Percentiles rank a stretch among this genome's conserved stretches.
Evolutionary conservation across 2,797 vertebrate genomes (phyloP).

Genomic region (Gadopsis bispinosus): DNA sequence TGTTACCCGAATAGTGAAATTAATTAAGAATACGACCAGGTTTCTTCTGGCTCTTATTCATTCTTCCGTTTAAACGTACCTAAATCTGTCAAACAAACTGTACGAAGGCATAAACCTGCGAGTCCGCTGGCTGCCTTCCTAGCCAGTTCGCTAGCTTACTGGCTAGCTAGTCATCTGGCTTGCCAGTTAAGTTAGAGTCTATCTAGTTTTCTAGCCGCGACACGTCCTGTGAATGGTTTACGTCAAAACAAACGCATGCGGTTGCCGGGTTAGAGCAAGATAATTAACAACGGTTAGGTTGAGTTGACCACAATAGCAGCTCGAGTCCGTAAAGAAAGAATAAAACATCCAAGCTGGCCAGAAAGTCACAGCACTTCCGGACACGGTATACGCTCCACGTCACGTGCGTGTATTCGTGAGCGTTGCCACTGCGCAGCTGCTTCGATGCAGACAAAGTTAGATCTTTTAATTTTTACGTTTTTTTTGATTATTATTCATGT

Average conservation of each 20-base stretch:
- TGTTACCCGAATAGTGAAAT: neutral
- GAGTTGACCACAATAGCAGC: neutral
- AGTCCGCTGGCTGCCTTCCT: conserved; percentile 24
- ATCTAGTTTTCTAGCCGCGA: conserved; percentile 6
- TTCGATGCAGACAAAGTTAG: neutral
- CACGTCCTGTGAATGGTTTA: neutral
- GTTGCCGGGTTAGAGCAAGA: neutral
- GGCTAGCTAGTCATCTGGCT: conserved; percentile 25
- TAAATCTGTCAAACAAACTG: neutral
- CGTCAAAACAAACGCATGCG: neutral
- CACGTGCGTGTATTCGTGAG: conserved; percentile 21
- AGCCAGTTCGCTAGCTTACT: conserved; percentile 29
- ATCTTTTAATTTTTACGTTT: too few relatives aligned
- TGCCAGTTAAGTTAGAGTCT: neutral
- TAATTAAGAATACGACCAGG: neutral
- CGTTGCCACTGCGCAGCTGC: conserved; percentile 39
- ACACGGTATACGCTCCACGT: conserved; percentile 67
- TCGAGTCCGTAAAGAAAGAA: neutral
- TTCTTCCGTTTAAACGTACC: neutral
- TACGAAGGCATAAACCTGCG: neutral
- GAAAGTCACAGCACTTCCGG: conserved; percentile 68
- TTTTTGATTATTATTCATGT: too few relatives aligned
- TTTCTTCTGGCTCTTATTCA: neutral
- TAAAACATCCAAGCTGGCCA: conserved; percentile 10
- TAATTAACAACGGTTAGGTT: fast-evolving